These are phyloP conservation scores for Gymnocephalus cernua DNA, from an alignment of 2,113 vertebrate genomes.

Conservation along the genomic window DNA sequence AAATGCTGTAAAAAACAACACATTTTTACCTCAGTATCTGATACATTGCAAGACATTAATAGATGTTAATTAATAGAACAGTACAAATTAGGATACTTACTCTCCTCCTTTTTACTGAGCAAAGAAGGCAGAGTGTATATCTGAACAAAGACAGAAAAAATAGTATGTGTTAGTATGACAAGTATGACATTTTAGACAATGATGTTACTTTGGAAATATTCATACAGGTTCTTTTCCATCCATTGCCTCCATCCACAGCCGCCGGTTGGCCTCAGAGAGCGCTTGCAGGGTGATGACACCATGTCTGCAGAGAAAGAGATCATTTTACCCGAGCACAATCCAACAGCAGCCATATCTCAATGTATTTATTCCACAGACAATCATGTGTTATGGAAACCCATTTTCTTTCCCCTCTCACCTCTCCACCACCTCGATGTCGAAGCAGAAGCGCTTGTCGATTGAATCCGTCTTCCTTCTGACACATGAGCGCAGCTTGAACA, in stretches of 20 bases:
- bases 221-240: constrained; percentile 97
- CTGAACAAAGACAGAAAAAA: constrained; percentile 74
- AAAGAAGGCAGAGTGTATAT: constrained; percentile 97
- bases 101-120: constrained; percentile 98
- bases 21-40: neutral
- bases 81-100: constrained; percentile 83
- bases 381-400: neutral
- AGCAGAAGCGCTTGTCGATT: constrained; percentile 98
- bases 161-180: neutral
- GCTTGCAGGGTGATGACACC: constrained; percentile 96
- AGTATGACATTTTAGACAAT: neutral
- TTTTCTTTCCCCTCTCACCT: constrained; percentile 81
- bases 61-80: neutral
- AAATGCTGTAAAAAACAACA: constrained; percentile 86
- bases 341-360: neutral
- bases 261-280: constrained; percentile 93
- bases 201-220: neutral
- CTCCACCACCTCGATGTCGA: constrained; percentile 96
- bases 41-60: neutral
- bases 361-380: neutral
- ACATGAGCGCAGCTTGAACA: constrained; percentile 94
- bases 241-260: constrained; percentile 98
- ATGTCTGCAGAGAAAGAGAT: constrained; percentile 83
- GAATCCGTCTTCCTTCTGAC: constrained; percentile 97
- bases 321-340: neutral